These are phyloP conservation scores for Scomber japonicus DNA, from an alignment of 2,113 vertebrate genomes.

Conservation along the genomic window DNA sequence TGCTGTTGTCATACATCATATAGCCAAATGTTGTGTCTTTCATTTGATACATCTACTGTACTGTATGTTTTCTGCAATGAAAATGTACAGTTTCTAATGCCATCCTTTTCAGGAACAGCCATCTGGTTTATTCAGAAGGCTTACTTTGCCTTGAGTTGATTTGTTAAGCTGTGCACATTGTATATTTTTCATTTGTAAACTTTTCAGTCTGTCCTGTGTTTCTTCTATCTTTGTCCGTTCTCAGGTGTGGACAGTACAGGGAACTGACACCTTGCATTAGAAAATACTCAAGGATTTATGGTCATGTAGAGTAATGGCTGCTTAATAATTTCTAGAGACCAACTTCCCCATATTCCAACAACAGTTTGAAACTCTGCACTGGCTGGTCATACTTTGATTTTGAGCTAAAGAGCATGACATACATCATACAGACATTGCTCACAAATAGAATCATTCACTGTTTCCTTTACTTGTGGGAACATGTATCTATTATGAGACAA, in stretches of 20 bases:
- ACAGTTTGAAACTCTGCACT: constrained; percentile 22
- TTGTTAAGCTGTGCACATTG: constrained; percentile 57
- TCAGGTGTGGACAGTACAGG: constrained; percentile 78
- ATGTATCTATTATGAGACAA: constrained; percentile 7
- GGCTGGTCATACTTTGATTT: constrained; percentile 25
- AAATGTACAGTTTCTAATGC: constrained; percentile 60
- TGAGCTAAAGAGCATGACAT: neutral
- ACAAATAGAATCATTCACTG: neutral
- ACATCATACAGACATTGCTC: constrained; percentile 15
- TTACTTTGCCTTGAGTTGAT: constrained; percentile 74
- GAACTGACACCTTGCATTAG: constrained; percentile 58
- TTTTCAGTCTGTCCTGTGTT: constrained; percentile 51
- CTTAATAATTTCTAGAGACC: constrained; percentile 18
- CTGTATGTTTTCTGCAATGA: constrained; percentile 60
- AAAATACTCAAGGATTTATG: constrained; percentile 59
- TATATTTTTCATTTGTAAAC: constrained; percentile 53
- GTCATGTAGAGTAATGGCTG: constrained; percentile 17
- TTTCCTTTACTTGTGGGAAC: constrained; percentile 36
- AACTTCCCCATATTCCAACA: constrained; percentile 12
- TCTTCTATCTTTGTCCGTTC: constrained; percentile 62
- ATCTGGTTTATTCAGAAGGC: constrained; percentile 59
- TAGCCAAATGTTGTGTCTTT: constrained; percentile 70
- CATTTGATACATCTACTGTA: constrained; percentile 58
- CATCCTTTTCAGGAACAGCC: constrained; percentile 73
- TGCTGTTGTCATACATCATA: constrained; percentile 54